Conservation (phyloP, 2,113 vertebrate genomes). For the Ifrita kowaldi region DNA sequence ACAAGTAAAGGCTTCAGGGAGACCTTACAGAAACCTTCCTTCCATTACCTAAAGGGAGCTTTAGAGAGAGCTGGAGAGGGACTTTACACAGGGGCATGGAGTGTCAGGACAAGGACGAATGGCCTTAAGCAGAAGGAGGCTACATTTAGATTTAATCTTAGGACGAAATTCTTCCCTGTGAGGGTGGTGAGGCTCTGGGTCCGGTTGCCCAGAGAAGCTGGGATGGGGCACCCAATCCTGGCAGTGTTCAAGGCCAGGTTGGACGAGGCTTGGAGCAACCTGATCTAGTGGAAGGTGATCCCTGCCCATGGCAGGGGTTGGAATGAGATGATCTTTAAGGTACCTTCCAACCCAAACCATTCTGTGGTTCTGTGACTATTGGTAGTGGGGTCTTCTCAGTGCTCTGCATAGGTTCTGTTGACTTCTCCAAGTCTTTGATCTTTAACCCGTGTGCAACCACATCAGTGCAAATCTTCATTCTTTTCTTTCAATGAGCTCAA, state of each 20-base stretch:
- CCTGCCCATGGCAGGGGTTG: rapidly evolving
- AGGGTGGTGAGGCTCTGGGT: rapidly evolving
- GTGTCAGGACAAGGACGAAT: neutral
- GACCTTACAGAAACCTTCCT: neutral
- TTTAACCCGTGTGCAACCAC: neutral
- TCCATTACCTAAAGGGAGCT: no score
- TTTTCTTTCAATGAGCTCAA: neutral
- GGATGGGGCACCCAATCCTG: no score
- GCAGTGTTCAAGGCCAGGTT: neutral
- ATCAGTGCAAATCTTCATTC: neutral
- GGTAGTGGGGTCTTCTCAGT: neutral
- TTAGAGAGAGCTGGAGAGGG: neutral
- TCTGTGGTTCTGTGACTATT: neutral
- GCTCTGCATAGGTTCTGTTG: neutral
- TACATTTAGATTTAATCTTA: neutral
- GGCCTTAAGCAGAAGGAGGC: neutral
- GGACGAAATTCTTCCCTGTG: neutral
- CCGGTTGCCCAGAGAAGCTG: no score
- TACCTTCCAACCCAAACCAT: neutral
- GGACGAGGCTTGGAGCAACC: rapidly evolving
- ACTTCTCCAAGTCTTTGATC: neutral
- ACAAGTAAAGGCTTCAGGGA: neutral
- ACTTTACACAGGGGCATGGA: neutral
- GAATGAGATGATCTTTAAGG: neutral
- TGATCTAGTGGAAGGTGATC: neutral